Evolutionary conservation across 2,888 invertebrate genomes (phyloP), one percentile per base, ranked within the genome.

Genomic region (Conus canariensis): DNA sequence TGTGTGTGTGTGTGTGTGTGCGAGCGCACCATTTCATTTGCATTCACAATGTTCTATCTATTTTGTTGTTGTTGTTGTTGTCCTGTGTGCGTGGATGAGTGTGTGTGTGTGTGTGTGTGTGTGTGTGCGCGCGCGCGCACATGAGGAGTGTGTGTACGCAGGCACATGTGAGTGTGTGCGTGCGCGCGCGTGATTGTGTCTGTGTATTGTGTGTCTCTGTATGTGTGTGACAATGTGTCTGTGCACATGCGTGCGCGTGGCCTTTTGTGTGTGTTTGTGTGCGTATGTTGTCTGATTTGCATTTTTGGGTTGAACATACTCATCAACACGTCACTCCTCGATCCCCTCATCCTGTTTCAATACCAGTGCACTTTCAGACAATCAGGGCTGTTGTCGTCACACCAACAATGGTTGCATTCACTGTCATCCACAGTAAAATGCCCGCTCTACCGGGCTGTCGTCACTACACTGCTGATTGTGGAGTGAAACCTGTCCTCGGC

Each of bases 101-200:
- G 70, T 70, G 70, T 70, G 70, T 70, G 70, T 70, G 70, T 70
- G 70, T 70, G 70, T 70, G 70, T 70, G 70, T 70, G 70, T 70
- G 22, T 70, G 64, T 64, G 64, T 7, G 64, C 6, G 64, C 4
- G 64, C 6, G 64, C 4, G 45, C 4, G 4, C 4, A 45, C 45
- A 45, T 45, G 14, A 19, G 14, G 70, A 19, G 70, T 70, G 70
- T 70, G 70, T 70, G 70, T 70, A 19, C 19, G 70, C 19, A 19
- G 14, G 70, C 19, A 19, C 19, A 19, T 70, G 70, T 70, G 22
- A 19, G 64, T 64, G 64, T 64, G 64, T 64, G 64, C 16, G 64
- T 64, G 64, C 16, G 64, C 3, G 64, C 16, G 64, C 16, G 12
- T 64, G 45, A 45, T 45, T 45, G 45, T 45, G 45, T 45, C 45